Evolutionary conservation across 92 coral and sea anemone species (phyloP), one percentile per base, ranked within the genome.

Genomic region (Zoanthus sociatus): DNA sequence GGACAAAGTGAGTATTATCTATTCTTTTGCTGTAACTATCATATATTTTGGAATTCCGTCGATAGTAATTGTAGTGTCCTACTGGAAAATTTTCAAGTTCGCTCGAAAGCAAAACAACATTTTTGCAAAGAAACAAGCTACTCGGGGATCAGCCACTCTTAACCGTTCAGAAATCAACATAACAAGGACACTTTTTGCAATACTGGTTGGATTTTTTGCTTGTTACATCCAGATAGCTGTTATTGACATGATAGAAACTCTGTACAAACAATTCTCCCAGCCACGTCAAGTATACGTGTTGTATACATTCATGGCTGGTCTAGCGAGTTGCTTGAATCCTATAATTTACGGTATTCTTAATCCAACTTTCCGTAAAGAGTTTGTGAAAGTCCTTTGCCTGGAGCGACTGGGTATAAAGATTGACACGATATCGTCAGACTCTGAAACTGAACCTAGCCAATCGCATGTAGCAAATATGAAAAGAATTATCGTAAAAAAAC

Each of bases 311-410:
- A 42, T 79, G 72, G 84, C 73, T 0, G 84, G 84, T 0, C 60
- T 79, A 0, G 84, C 84, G 0, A 79, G 84, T 73, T 79, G 84
- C 20, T 13, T 79, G 73, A 79, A 79, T 10, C 84, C 84, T 33
- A 21, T 79, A 12, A 79, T 79, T 9, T 79, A 79, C 26, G 84
- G 84, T 5, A 20, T 79, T 12, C 14, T 79, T 26, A 79, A 79
- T n/a, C 74, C 84, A 45, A 79, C 73, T n/a, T 79, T 79, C 58
- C 84, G 84, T 1, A 79, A 56, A 44, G 84, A 79, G 64, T 79
- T 61, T 17, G 56, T 63, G 8, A 79, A 79, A 79, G 18, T 63
- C 4, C 72, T 79, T 63, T 79, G 73, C 42, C 58, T 79, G 81
- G 83, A 73, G 32, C 91, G 44, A 63, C 82, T 81, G 74, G 71